phyloP scores from a whole-genome alignment of 2,888 invertebrate species.

The Dryobotodes eremita region DNA sequence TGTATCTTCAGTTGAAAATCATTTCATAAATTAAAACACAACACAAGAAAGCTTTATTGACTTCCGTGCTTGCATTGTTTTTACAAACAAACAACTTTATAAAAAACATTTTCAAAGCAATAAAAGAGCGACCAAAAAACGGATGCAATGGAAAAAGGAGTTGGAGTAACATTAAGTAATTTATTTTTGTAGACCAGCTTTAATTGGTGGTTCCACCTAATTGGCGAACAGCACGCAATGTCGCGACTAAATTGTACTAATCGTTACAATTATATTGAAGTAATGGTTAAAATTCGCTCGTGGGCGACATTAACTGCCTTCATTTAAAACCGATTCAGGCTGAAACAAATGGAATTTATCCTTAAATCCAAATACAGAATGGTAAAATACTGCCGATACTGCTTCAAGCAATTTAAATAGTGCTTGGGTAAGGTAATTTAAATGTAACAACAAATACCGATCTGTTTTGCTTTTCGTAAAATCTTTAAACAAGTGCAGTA shows the following conservation, averaged over 20 bases:
- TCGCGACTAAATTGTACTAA: conserved; percentile 84
- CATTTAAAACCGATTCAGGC: conserved; percentile 81
- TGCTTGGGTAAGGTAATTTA: conserved; percentile 15
- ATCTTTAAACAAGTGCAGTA: neutral
- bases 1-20: neutral
- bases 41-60: neutral
- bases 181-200: conserved; percentile 77
- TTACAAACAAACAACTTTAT: conserved; percentile 19
- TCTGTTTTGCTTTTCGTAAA: conserved; percentile 1
- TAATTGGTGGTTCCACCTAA: conserved; percentile 80
- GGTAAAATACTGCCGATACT: conserved; percentile 47
- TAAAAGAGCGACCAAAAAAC: conserved; percentile 46
- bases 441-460: conserved; percentile 9
- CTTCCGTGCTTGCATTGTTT: conserved; percentile 35
- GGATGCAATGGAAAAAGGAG: conserved; percentile 53
- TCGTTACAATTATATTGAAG: conserved; percentile 79
- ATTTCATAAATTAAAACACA: conserved; percentile 8
- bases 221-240: conserved; percentile 82
- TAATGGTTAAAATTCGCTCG: conserved; percentile 80
- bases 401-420: conserved; percentile 36
- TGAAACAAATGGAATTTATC: conserved; percentile 70
- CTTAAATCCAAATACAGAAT: conserved; percentile 66
- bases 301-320: conserved; percentile 83
- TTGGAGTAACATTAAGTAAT: conserved; percentile 64
- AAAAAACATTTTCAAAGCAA: conserved; percentile 37